phyloP scores from a whole-genome alignment of 2,113 vertebrate genomes.

The Burhinus bistriatus region DNA sequence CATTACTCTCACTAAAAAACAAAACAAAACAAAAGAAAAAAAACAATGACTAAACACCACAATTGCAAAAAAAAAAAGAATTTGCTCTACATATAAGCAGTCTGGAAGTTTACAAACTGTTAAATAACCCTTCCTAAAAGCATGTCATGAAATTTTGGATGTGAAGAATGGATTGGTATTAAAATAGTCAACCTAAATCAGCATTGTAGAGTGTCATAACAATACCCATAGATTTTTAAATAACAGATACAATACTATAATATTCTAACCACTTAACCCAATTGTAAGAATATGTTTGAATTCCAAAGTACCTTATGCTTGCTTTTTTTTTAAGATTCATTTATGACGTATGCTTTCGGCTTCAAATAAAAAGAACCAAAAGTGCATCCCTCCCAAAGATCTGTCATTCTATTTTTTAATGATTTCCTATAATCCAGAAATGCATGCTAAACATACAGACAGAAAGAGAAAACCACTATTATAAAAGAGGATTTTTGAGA shows the following conservation, averaged over 20 bases:
- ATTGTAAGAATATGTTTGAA: neutral
- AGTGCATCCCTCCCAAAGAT: neutral
- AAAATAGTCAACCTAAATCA: neutral
- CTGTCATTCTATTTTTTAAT: neutral
- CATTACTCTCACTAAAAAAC: neutral
- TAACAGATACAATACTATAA: neutral
- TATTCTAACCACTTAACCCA: neutral
- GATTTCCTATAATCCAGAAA: neutral
- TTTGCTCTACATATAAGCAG: neutral
- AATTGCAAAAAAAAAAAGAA: neutral
- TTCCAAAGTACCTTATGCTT: neutral
- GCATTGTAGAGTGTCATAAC: neutral
- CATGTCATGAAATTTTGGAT: neutral
- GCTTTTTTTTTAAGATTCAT: neutral
- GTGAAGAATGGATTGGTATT: neutral
- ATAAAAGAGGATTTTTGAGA: neutral
- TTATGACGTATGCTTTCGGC: neutral
- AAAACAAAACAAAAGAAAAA: fast-evolving
- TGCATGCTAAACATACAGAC: neutral
- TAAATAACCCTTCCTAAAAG: neutral
- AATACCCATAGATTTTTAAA: neutral
- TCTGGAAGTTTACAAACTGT: neutral
- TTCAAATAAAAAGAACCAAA: neutral
- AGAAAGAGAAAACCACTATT: neutral
- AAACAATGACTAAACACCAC: neutral